These are phyloP conservation scores for Eufriesea mexicana DNA, from an alignment of 1,140 invertebrate genomes.

Conservation along the genomic window DNA sequence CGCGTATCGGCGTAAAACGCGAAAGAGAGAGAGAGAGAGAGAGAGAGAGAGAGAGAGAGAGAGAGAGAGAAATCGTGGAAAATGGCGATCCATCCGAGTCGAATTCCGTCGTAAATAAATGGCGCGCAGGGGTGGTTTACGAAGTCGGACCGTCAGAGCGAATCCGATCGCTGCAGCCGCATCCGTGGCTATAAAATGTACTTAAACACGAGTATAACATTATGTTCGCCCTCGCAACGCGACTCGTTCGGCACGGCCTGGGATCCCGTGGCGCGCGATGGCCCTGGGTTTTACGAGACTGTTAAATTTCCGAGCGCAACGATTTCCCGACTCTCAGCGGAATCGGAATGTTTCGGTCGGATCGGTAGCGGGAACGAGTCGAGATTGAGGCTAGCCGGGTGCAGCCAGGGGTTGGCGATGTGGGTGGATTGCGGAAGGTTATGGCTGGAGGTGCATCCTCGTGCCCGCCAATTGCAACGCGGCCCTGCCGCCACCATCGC, in stretches of 20 bases:
- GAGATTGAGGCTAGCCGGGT: conserved; percentile 35
- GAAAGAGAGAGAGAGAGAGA: not conserved
- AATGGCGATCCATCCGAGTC: not conserved
- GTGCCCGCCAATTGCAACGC: conserved; percentile 60
- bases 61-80: not conserved
- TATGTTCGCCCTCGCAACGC: not conserved
- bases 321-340: conserved; percentile 14
- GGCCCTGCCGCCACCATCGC: conserved; percentile 6
- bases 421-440: not conserved
- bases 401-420: not conserved
- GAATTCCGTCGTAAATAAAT: conserved; percentile 18
- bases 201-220: conserved; percentile 33
- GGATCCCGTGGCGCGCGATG: not conserved
- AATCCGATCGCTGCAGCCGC: not conserved
- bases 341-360: conserved; percentile 30
- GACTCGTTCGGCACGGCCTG: not conserved
- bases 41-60: not conserved
- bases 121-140: not conserved
- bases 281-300: conserved; percentile 26
- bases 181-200: conserved; percentile 13
- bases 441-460: conserved; percentile 7
- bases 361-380: not conserved
- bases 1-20: not conserved
- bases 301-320: conserved; percentile 41
- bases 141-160: not conserved